These are phyloP conservation scores for Drosophila putrida DNA, from an alignment of 2,888 invertebrate genomes.

Conservation along the genomic window DNA sequence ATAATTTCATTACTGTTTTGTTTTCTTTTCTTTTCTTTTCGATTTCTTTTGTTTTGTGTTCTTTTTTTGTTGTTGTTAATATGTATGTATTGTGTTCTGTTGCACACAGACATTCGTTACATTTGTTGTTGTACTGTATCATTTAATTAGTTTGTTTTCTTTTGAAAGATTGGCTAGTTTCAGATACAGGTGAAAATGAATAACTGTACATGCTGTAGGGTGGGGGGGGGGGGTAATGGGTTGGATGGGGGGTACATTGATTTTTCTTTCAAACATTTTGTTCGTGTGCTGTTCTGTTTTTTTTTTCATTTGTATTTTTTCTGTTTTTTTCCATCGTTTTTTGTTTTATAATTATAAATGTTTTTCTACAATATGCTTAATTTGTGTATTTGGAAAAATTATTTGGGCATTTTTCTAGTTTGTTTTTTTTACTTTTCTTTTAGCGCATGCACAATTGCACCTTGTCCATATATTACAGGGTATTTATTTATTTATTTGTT, in stretches of 20 bases:
- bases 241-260: conserved; percentile 22
- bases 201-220: conserved; percentile 32
- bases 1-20: conserved; percentile 16
- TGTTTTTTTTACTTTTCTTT: conserved; percentile 29
- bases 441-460: conserved; percentile 42
- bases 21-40: conserved; percentile 31
- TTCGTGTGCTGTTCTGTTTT: conserved; percentile 35
- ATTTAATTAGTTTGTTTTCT: conserved; percentile 18
- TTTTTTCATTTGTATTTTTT: not conserved
- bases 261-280: conserved; percentile 17
- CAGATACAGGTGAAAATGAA: conserved; percentile 29
- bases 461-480: conserved; percentile 47
- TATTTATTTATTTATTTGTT: conserved; percentile 20
- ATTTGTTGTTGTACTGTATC: conserved; percentile 19
- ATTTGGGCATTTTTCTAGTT: conserved; percentile 45
- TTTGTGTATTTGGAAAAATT: conserved; percentile 48
- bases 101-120: not conserved
- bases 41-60: conserved; percentile 17
- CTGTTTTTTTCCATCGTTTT: not conserved
- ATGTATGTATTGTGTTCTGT: conserved; percentile 25
- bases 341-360: conserved; percentile 13
- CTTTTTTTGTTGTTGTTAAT: conserved; percentile 19
- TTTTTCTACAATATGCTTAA: conserved; percentile 33
- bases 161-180: conserved; percentile 41
- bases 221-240: conserved; percentile 8